Percentiles rank a stretch among this genome's conserved stretches.
These are phyloP conservation scores for Epinotia demarniana DNA, from an alignment of 2,888 invertebrate species.

Conservation along the genomic window DNA sequence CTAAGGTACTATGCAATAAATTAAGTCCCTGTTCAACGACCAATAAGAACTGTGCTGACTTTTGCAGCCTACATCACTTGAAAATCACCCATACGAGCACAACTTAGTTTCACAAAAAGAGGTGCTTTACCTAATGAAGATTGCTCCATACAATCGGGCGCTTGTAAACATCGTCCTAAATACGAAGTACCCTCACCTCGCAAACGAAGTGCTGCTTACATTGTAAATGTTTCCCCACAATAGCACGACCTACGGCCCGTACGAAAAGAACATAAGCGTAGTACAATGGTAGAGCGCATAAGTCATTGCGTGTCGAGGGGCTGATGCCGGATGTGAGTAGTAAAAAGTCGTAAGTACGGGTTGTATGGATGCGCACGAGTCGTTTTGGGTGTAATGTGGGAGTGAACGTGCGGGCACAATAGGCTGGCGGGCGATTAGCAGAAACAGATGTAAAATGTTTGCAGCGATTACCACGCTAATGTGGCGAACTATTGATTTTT, in stretches of 20 bases:
- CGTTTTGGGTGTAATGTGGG: constrained; percentile 9
- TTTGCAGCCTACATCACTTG: not conserved
- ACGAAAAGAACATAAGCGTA: constrained; percentile 11
- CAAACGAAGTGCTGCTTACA: constrained; percentile 29
- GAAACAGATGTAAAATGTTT: constrained; percentile 40
- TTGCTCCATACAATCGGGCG: constrained; percentile 16
- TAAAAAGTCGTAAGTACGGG: constrained; percentile 5
- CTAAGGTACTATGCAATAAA: not conserved
- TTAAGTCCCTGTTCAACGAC: not conserved
- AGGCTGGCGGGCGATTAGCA: constrained; percentile 36
- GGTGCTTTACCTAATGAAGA: constrained; percentile 30
- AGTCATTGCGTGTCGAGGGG: not conserved
- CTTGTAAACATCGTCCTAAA: constrained; percentile 28
- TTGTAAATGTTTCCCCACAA: constrained; percentile 39
- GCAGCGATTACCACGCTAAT: constrained; percentile 36
- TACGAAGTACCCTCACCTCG: constrained; percentile 30
- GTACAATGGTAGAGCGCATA: not conserved
- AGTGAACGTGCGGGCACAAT: constrained; percentile 35
- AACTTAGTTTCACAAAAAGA: constrained; percentile 19
- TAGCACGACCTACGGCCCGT: not conserved
- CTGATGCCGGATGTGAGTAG: not conserved
- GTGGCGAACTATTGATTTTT: constrained; percentile 34
- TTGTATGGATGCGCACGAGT: not conserved
- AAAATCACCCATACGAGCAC: not conserved
- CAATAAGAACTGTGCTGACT: not conserved